These are phyloP conservation scores for Synergus japonicus DNA, from an alignment of 2,888 invertebrate species.

Conservation along the genomic window DNA sequence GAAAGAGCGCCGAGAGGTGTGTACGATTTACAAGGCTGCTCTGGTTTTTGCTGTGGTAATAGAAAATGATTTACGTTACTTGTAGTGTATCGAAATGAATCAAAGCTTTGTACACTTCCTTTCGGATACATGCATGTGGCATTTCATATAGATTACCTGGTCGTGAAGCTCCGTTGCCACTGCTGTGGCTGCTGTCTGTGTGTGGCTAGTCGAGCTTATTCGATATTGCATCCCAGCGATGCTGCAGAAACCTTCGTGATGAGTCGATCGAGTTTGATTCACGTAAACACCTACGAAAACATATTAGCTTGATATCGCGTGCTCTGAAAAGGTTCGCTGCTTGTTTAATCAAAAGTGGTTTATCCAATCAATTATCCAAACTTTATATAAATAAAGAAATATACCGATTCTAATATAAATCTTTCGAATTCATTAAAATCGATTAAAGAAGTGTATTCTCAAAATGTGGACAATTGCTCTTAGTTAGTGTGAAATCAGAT, in stretches of 20 bases:
- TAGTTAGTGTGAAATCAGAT: background rate
- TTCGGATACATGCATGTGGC: background rate
- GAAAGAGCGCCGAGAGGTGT: slow-evolving; percentile 91
- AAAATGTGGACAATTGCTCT: background rate
- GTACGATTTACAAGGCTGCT: slow-evolving; percentile 83
- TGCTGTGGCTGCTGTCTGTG: slow-evolving; percentile 90
- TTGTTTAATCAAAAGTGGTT: background rate
- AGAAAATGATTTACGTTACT: slow-evolving; percentile 12
- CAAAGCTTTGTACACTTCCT: background rate
- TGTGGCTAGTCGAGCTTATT: slow-evolving; percentile 91
- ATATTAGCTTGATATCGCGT: slow-evolving; percentile 4
- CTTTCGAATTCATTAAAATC: background rate
- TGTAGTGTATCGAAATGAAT: slow-evolving; percentile 7
- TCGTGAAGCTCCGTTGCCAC: slow-evolving; percentile 81
- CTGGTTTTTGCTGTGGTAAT: slow-evolving; percentile 67
- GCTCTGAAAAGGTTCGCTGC: background rate
- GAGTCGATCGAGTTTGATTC: slow-evolving; percentile 85
- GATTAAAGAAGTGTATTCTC: background rate
- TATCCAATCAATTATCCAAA: background rate
- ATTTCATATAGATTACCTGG: slow-evolving; percentile 65
- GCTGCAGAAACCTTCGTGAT: slow-evolving; percentile 90
- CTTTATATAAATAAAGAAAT: background rate
- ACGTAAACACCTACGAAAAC: slow-evolving; percentile 83
- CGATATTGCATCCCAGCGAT: slow-evolving; percentile 92
- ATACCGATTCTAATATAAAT: background rate